Percentiles rank a stretch among this genome's conserved stretches.
Conservation (phyloP, 1,140 invertebrate genomes). For the Aphelenchoides fujianensis region DNA sequence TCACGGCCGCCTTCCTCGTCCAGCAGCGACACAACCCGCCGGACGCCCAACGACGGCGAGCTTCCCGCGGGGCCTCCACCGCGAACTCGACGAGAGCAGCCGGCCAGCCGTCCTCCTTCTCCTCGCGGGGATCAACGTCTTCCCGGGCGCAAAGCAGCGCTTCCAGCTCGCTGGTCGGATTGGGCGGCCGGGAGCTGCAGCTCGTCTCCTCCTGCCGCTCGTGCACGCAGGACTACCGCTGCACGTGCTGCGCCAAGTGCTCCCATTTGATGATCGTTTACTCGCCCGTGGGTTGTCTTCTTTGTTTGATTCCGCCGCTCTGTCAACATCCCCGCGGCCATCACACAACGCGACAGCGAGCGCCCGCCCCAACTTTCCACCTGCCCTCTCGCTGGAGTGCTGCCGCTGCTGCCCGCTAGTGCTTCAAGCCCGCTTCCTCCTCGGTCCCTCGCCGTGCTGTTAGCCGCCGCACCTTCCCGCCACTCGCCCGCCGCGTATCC, state of each 20-base stretch:
- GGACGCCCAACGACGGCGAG: neutral
- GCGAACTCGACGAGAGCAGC: neutral
- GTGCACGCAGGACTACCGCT: constrained; percentile 25
- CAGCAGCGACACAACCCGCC: neutral
- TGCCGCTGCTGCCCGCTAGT: too few relatives aligned
- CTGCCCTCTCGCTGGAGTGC: too few relatives aligned
- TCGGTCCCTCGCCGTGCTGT: neutral
- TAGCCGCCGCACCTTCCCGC: neutral
- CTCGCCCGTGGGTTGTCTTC: constrained; percentile 20
- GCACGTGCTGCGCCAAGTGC: constrained; percentile 24
- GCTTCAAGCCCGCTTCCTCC: neutral
- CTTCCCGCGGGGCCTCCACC: neutral
- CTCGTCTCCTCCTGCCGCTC: constrained; percentile 20
- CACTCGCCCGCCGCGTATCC: too few relatives aligned
- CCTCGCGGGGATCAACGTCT: constrained; percentile 12
- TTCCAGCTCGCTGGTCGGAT: constrained; percentile 10
- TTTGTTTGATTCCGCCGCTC: too few relatives aligned
- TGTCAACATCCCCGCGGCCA: too few relatives aligned
- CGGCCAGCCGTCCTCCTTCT: constrained; percentile 4
- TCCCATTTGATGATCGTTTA: constrained; percentile 29
- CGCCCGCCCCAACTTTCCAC: neutral
- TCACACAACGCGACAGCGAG: neutral
- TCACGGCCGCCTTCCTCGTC: neutral
- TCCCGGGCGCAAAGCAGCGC: constrained; percentile 4
- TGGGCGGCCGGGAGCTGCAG: constrained; percentile 22